A percentile compares a stretch with the other conserved stretches of the same genome.
Conservation (phyloP, 2,797 vertebrate genomes). For the Linurgus olivaceus region DNA sequence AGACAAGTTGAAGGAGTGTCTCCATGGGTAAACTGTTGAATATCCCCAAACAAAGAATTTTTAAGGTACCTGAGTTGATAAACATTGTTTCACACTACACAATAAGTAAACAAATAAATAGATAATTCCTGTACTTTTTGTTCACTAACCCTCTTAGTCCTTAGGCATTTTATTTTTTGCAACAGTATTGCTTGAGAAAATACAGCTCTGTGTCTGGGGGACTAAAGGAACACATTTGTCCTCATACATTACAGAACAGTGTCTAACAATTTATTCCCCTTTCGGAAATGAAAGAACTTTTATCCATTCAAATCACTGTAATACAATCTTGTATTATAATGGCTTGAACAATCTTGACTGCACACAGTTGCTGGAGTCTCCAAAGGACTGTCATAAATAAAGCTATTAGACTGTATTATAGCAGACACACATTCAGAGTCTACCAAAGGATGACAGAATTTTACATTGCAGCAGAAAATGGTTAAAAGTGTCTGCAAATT, state of each 20-base stretch:
- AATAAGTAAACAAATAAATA: background rate
- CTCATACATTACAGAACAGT: background rate
- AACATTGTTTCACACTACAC: background rate
- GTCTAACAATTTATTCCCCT: slow-evolving; percentile 1
- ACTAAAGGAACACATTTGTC: slow-evolving; percentile 3
- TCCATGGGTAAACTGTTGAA: slow-evolving; percentile 8
- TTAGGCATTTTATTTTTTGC: background rate
- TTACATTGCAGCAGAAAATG: background rate
- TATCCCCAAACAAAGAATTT: background rate
- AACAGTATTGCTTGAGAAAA: background rate
- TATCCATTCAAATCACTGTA: slow-evolving; percentile 28
- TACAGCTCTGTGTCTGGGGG: background rate
- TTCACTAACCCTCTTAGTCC: background rate
- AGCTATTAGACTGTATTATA: slow-evolving; percentile 25
- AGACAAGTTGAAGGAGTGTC: slow-evolving; percentile 9
- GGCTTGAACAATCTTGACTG: slow-evolving; percentile 35
- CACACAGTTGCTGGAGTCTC: slow-evolving; percentile 2
- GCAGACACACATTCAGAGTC: background rate
- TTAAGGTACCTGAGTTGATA: background rate
- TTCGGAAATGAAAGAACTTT: background rate
- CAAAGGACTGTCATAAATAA: slow-evolving; percentile 49
- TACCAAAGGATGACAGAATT: background rate
- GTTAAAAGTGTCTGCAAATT: background rate
- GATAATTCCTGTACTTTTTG: background rate
- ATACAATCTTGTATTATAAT: slow-evolving; percentile 30